Conservation (phyloP, 30 jellyfish, hydroid and myxozoan species). For the Hydra vulgaris region DNA sequence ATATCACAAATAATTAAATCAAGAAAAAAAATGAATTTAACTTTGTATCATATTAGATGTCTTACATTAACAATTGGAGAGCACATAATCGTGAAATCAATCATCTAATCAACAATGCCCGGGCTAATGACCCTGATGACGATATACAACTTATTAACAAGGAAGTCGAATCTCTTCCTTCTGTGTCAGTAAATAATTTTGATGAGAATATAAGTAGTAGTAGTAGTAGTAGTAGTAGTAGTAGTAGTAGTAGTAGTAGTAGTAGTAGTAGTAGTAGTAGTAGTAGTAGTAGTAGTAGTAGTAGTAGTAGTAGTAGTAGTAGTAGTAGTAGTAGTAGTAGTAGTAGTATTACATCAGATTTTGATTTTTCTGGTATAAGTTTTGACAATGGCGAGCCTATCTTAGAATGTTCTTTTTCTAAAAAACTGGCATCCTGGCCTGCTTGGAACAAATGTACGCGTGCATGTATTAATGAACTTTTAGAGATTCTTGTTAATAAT, state of each 20-base stretch:
- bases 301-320: not conserved
- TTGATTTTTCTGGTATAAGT: not conserved
- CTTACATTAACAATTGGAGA: not conserved
- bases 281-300: not conserved
- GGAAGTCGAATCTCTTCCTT: not conserved
- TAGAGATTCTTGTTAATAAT: not conserved
- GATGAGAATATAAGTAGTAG: not conserved
- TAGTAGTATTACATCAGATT: not conserved
- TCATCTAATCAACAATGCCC: not conserved
- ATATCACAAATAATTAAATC: no score
- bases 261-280: not conserved
- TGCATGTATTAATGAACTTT: not conserved
- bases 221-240: slow-evolving; percentile 5
- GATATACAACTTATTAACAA: not conserved
- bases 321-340: not conserved
- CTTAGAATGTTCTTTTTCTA: not conserved
- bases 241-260: slow-evolving; percentile 7
- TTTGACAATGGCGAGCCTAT: not conserved
- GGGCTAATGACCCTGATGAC: not conserved
- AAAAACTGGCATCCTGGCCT: not conserved
- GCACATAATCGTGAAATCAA: not conserved
- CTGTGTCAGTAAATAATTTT: not conserved
- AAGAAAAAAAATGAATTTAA: no score
- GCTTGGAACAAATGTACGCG: not conserved
- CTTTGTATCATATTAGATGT: no score